Conservation (phyloP, 1,140 invertebrate species). For the Apis cerana region DNA sequence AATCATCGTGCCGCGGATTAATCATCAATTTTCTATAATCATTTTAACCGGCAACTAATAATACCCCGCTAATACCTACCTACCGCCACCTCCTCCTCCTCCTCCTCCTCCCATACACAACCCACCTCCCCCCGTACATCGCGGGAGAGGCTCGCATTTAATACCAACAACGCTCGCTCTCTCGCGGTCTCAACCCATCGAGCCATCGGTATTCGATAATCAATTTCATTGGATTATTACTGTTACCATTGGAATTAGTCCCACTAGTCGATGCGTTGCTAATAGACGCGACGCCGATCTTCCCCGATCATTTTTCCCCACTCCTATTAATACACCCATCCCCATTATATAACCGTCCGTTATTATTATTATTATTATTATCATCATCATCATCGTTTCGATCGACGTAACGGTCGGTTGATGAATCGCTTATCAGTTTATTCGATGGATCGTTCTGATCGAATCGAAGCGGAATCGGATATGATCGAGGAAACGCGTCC, state of each 20-base stretch:
- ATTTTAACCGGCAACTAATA: constrained; percentile 20
- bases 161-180: constrained; percentile 1
- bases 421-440: constrained; percentile 23
- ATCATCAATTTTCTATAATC: constrained; percentile 42
- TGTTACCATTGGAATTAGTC: constrained; percentile 48
- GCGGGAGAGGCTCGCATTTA: constrained; percentile 15
- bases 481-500: background rate
- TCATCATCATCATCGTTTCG: background rate
- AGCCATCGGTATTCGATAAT: constrained; percentile 52
- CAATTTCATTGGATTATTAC: constrained; percentile 54
- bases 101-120: background rate
- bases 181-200: too few species aligned
- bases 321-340: constrained; percentile 3
- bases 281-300: constrained; percentile 17
- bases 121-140: background rate
- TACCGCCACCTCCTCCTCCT: background rate
- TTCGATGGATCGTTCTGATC: constrained; percentile 38
- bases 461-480: constrained; percentile 41
- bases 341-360: constrained; percentile 13
- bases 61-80: constrained; percentile 29
- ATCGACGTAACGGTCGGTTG: background rate
- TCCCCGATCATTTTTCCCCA: constrained; percentile 9
- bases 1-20: constrained; percentile 3
- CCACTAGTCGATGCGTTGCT: constrained; percentile 24
- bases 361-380: constrained; percentile 21